Evolutionary conservation across 2,113 vertebrate species (phyloP), one percentile per base, ranked within the genome.

Genomic region (Orthonyx spaldingii): DNA sequence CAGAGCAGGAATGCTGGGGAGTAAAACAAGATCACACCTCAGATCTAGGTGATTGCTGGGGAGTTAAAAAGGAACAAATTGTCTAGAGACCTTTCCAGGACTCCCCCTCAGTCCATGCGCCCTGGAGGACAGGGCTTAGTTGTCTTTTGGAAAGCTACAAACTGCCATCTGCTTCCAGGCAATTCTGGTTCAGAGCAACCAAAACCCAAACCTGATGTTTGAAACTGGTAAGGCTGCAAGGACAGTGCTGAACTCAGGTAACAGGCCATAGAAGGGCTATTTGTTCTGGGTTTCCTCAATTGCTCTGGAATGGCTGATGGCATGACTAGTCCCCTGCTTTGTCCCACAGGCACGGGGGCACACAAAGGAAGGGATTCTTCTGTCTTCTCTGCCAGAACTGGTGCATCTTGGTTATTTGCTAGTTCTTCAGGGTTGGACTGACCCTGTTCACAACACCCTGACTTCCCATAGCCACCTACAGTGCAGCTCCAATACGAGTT

Each of bases 11-110:
- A 59, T 19, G 22, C 35, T 60, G 49, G 11, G 42, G 50, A 57
- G 11, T 55, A 39, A 80, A 57, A 49, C 19, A 64, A 49, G 69
- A 53, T 47, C n/a, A 19, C 7, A 61, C 9, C 42, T 89, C 3
- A 0, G 37, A 52, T 8, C 27, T 63, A 16, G 1, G 1, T 20
- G 32, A 30, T 33, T 5, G 2, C 57, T 66, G 49, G 3, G 10
- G 13, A 12, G 7, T 74, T 53, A n/a, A 39, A 77, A 87, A 77
- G 68, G 22, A 24, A 42, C 3, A 5, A 76, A 41, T 30, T 57
- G n/a, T 53, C 42, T 27, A 9, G 19, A 71, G 57, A 68, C 41
- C 28, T 64, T 59, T 7, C 39, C 53, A 87, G 53, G 49, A 57
- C 32, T 61, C 24, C 35, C 6, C 28, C 15, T 57, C 52, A 42